Base-by-base conservation (phyloP, 1,140 invertebrate genomes). In the Triops longicaudatus region DNA sequence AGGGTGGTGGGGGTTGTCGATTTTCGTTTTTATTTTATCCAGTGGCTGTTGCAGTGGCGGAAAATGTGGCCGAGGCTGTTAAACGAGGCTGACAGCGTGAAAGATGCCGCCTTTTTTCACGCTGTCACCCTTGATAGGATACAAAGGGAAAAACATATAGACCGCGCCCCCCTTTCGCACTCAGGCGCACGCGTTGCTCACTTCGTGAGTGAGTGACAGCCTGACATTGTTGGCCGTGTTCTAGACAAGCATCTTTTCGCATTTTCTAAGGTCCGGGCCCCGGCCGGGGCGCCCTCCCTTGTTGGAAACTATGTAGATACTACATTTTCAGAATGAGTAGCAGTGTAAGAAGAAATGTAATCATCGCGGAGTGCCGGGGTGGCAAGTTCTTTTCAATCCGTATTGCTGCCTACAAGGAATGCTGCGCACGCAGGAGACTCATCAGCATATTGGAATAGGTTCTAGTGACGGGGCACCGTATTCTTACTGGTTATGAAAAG, bases 131-230 rank as follows among this genome's bases (percentile, higher is more conserved):
- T 63, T 63, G 50, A 63, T 63, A 22, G 50, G 50, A 63, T 63
- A 63, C 50, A 63, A 63, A 63, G 50, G 50, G 50, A 63, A 63
- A 63, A 63, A 63, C 50, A 63, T 63, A 63, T 63, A 63, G 50
- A 63, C 50, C 50, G 50, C n/a, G 17, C 50, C 50, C 50, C 50
- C 22, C 22, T 63, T 22, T 17, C 50, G 22, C 50, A 37, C 22
- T 63, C 50, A 6, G 50, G 50, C 50, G 50, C 50, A 63, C 50
- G 50, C 50, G 17, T n/a, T 63, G 50, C 50, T 63, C 50, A 6
- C 50, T 63, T 63, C 17, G 50, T 17, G 50, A 63, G 50, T 17
- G 50, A 63, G 22, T 63, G 50, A 63, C 50, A 63, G 50, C 3
- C 50, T 63, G 50, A 22, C 50, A 63, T 22, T 63, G 50, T 63